These are phyloP conservation scores for Lasioglossum morio DNA, from an alignment of 2,888 invertebrate species.

Conservation along the genomic window DNA sequence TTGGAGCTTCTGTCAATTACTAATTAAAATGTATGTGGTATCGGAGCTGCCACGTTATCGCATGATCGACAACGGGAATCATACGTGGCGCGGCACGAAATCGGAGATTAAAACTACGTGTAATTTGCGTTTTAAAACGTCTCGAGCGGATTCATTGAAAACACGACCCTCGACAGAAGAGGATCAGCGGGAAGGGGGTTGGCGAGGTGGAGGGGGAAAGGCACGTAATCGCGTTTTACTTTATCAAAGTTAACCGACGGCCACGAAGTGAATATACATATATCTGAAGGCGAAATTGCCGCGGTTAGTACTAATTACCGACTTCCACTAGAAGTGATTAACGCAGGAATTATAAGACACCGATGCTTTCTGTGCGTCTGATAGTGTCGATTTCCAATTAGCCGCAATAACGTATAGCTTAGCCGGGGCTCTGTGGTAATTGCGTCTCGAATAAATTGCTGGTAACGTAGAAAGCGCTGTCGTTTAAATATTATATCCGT, in stretches of 20 bases:
- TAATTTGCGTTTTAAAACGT: slow-evolving; percentile 3
- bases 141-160: slow-evolving; percentile 68
- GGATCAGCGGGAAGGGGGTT: not conserved
- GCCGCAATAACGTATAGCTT: slow-evolving; percentile 65
- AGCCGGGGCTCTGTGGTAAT: slow-evolving; percentile 49
- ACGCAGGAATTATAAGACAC: slow-evolving; percentile 63
- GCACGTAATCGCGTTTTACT: slow-evolving; percentile 39
- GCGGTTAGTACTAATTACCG: slow-evolving; percentile 67
- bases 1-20: no score
- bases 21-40: not conserved
- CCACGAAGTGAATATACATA: slow-evolving; percentile 21
- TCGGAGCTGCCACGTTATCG: not conserved
- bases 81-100: not conserved
- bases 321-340: slow-evolving; percentile 67
- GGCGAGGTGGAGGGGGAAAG: not conserved
- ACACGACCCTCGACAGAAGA: slow-evolving; percentile 16
- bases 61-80: not conserved
- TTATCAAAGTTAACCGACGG: slow-evolving; percentile 49
- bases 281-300: slow-evolving; percentile 51
- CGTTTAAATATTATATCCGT: slow-evolving; percentile 58
- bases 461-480: slow-evolving; percentile 59
- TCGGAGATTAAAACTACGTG: not conserved
- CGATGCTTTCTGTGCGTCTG: slow-evolving; percentile 60
- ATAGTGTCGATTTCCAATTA: slow-evolving; percentile 72
- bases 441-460: slow-evolving; percentile 67